phyloP scores from a whole-genome alignment of 2,888 invertebrate species.

The Aromia moschata region DNA sequence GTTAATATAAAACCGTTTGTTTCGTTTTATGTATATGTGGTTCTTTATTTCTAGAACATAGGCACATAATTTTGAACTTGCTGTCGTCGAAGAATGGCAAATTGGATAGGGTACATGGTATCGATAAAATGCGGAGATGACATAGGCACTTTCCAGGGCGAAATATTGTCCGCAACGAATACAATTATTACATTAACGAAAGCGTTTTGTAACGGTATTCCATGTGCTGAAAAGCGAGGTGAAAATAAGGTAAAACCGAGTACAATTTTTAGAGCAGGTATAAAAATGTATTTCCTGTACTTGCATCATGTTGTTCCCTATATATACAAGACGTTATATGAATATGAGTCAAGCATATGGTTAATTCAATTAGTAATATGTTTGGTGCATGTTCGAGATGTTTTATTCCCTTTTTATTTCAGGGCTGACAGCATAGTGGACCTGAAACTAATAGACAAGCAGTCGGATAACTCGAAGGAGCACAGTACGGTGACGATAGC shows the following conservation, averaged over 20 bases:
- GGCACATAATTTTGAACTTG: no score
- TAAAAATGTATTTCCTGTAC: background rate
- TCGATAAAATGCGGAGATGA: constrained; percentile 83
- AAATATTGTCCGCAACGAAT: constrained; percentile 78
- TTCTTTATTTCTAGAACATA: no score
- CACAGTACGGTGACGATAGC: constrained; percentile 66
- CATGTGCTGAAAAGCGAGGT: constrained; percentile 66
- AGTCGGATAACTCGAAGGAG: constrained; percentile 59
- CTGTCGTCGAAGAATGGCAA: constrained; percentile 68
- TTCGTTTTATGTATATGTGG: no score
- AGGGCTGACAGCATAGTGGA: constrained; percentile 65
- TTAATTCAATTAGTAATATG: background rate
- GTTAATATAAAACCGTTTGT: no score
- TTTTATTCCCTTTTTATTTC: constrained; percentile 13
- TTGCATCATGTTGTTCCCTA: background rate
- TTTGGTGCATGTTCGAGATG: background rate
- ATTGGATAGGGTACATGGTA: constrained; percentile 82
- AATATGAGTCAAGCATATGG: background rate
- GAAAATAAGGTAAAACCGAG: constrained; percentile 68
- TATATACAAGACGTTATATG: background rate
- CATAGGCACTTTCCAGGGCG: constrained; percentile 83
- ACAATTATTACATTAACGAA: constrained; percentile 78
- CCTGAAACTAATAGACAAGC: constrained; percentile 77
- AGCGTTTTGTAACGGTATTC: constrained; percentile 84
- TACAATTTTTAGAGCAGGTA: background rate